A percentile compares a stretch with the other conserved stretches of the same genome.
Conservation (phyloP, 2,888 invertebrate genomes). For the Rotaria sp. region DNA sequence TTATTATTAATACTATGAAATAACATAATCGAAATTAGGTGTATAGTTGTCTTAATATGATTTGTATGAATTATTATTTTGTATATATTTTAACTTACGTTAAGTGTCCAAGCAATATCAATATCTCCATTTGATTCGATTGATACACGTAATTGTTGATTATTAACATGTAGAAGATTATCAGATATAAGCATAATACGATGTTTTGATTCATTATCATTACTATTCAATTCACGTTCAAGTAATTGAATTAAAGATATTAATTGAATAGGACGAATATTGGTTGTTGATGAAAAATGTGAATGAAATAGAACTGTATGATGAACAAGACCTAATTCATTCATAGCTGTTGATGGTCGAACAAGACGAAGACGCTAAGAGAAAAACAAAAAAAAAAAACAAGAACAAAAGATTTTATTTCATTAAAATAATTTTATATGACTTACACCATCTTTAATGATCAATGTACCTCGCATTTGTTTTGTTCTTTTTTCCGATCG, state of each 20-base stretch:
- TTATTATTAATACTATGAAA: too few species aligned
- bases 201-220: background rate
- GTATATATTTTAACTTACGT: background rate
- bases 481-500: conserved; percentile 33
- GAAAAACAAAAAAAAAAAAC: background rate
- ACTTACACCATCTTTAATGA: conserved; percentile 35
- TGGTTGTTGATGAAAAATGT: background rate
- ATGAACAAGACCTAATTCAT: conserved; percentile 74
- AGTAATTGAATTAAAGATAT: background rate
- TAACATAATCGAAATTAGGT: too few species aligned
- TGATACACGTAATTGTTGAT: background rate
- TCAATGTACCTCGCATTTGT: conserved; percentile 30
- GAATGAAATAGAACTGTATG: conserved; percentile 73
- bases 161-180: background rate
- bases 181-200: background rate
- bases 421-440: background rate
- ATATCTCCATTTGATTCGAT: background rate
- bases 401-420: too few species aligned
- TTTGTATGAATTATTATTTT: too few species aligned
- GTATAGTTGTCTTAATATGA: too few species aligned
- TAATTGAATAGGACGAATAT: background rate
- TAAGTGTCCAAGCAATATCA: background rate
- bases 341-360: conserved; percentile 77
- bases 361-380: conserved; percentile 68
- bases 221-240: background rate